phyloP scores from a whole-genome alignment of 2,797 vertebrate genomes.

The Spinibarbus caldwelli region DNA sequence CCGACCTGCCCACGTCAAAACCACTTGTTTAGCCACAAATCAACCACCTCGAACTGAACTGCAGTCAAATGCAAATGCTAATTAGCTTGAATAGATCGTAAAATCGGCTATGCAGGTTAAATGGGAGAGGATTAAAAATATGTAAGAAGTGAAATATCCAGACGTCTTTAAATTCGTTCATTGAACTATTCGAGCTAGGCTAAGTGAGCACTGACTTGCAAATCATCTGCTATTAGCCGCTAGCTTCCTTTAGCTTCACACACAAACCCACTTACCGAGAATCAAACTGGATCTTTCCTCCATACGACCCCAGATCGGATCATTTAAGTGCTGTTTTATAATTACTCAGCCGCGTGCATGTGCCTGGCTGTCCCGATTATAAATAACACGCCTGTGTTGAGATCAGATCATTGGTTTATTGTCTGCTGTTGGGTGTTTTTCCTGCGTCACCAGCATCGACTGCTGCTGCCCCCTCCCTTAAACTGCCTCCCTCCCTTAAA shows the following conservation, averaged over 20 bases:
- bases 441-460: conserved; percentile 86
- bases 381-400: conserved; percentile 42
- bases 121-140: neutral
- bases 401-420: conserved; percentile 71
- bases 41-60: conserved; percentile 23
- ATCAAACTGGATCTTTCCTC: conserved; percentile 82
- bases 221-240: conserved; percentile 71
- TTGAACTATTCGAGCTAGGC: conserved; percentile 45
- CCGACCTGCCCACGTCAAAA: conserved; percentile 44
- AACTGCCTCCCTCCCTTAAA: too few species aligned
- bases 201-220: conserved; percentile 44
- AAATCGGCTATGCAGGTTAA: neutral
- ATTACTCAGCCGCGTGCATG: conserved; percentile 14
- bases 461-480: conserved; percentile 73
- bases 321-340: conserved; percentile 36
- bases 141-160: conserved; percentile 10
- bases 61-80: conserved; percentile 16
- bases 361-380: conserved; percentile 66
- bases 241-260: conserved; percentile 71
- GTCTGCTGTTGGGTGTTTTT: conserved; percentile 87
- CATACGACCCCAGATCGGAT: conserved; percentile 59
- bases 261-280: conserved; percentile 80
- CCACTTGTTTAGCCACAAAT: conserved; percentile 53
- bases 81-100: neutral
- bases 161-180: conserved; percentile 5